Base-by-base conservation (phyloP, 2,113 vertebrate genomes). In the Anser cygnoides region DNA sequence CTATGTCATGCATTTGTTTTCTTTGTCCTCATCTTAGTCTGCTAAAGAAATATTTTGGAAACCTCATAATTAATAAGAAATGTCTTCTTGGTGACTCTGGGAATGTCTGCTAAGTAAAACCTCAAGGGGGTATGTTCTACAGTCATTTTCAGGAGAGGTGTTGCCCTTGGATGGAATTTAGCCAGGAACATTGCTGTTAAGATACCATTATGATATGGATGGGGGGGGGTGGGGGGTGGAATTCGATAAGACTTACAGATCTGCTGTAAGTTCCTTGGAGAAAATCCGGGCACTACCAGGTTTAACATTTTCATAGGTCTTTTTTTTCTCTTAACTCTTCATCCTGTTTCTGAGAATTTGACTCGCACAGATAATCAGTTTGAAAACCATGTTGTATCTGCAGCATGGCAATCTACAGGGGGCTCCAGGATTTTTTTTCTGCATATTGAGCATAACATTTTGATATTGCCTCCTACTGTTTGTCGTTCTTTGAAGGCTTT, bases 21-120 rank as follows among this genome's bases (percentile, higher is more conserved):
- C 17, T 78, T 84, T 90, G 37, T 41, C 23, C 13, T 77, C 37
- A 57, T 11, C 7, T 49, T 61, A 72, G 28, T 10, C 9, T 68
- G 35, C 44, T 93, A 87, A 87, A 80, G 78, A 89, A 87, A 57
- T 84, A 72, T 82, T 90, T 93, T 90, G 78, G 61, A 67, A 90
- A 54, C 20, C 22, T 52, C 35, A 43, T 4, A n/a, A 20, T 82
- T 79, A 76, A 52, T 75, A 87, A 84, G 41, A 3, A 84, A 61
- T 72, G 7, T 52, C 50, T 61, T 87, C 19, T 44, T 84, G 59
- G 44, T 77, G 55, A 6, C 25, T 68, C 75, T 59, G 49, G 28
- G 21, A 46, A 13, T 92, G 31, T 72, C 65, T 71, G 28, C 18
- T 71, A 72, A 85, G 54, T 80, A 94, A 84, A 87, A 67, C 29